Conservation (phyloP, 2,113 vertebrate genomes). For the Apodemus sylvaticus region DNA sequence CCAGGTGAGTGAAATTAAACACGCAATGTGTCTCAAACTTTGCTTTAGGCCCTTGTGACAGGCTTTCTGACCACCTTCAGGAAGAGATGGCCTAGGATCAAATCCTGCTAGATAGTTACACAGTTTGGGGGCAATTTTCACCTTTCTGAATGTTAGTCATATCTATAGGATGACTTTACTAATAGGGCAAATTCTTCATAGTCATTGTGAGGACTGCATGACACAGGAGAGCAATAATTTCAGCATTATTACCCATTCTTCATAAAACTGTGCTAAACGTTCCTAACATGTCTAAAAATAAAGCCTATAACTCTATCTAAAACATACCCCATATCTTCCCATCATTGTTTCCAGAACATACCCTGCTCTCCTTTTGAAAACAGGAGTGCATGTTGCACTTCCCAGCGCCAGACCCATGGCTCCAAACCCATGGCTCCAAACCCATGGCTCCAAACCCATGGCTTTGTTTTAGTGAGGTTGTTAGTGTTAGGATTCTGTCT, state of each 20-base stretch:
- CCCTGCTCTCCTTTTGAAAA: background rate
- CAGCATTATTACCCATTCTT: background rate
- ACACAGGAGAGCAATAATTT: background rate
- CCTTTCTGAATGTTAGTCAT: conserved; percentile 10
- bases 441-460: background rate
- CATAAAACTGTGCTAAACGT: background rate
- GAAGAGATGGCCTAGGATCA: background rate
- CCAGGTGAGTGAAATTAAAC: background rate
- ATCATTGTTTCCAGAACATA: background rate
- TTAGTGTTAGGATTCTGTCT: background rate
- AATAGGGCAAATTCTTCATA: background rate
- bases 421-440: background rate
- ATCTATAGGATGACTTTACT: background rate
- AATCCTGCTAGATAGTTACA: background rate
- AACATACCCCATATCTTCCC: background rate
- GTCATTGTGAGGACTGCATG: background rate
- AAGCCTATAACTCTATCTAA: background rate
- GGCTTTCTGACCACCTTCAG: background rate
- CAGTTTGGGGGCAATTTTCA: background rate
- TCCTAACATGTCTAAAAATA: background rate
- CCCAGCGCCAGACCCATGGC: background rate
- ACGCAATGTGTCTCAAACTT: background rate
- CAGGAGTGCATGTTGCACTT: background rate
- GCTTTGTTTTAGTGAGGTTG: background rate
- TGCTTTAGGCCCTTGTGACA: background rate